Conservation (phyloP, 2,797 vertebrate species). For the Pangasius sanitwongsei region DNA sequence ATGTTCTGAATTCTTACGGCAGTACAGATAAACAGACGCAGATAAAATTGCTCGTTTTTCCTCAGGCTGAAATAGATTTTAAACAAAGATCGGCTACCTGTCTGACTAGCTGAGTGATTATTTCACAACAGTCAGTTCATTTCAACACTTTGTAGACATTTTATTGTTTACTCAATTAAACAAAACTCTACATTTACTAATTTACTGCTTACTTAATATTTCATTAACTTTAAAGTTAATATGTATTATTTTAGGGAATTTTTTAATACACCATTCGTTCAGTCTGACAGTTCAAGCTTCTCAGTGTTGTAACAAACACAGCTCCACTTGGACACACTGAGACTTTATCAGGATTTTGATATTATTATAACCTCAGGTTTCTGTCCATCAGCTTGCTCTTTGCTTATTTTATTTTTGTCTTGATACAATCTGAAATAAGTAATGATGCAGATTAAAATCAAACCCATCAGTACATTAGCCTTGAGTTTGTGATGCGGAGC, state of each 20-base stretch:
- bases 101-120: neutral
- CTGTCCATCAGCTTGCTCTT: neutral
- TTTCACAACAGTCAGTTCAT: neutral
- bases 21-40: neutral
- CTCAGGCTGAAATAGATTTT: neutral
- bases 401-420: neutral
- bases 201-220: neutral
- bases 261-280: neutral
- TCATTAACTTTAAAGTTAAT: neutral
- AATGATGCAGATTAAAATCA: neutral
- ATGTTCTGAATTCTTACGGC: neutral
- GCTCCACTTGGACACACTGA: neutral
- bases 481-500: neutral
- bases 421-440: neutral
- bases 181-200: neutral
- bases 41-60: neutral
- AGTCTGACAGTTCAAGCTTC: neutral
- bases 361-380: neutral
- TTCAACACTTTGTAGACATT: neutral
- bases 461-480: neutral
- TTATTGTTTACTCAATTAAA: neutral
- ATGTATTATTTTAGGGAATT: no score
- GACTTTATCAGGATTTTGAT: neutral
- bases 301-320: neutral
- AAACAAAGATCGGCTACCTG: neutral